These are phyloP conservation scores for Papilio protenor DNA, from an alignment of 2,888 invertebrate species.

Conservation along the genomic window DNA sequence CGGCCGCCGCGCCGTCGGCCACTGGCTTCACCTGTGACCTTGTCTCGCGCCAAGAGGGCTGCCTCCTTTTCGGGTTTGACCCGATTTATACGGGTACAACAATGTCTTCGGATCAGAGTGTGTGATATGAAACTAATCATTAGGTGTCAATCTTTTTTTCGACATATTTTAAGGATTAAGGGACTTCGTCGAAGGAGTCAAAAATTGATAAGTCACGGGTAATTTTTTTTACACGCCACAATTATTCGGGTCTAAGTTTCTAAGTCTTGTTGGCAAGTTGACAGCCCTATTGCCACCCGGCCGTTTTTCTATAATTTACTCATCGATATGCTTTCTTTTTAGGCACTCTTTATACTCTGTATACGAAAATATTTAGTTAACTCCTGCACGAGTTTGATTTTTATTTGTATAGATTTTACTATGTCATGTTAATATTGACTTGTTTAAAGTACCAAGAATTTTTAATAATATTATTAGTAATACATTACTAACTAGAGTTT, in stretches of 20 bases:
- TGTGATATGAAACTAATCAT: neutral
- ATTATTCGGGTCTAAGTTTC: neutral
- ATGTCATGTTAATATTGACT: no score
- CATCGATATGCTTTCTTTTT: slow-evolving; percentile 18
- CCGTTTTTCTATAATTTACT: slow-evolving; percentile 30
- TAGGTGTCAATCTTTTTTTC: neutral
- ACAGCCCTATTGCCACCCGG: neutral
- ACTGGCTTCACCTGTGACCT: slow-evolving; percentile 54
- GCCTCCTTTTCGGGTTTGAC: neutral
- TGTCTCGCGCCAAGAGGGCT: slow-evolving; percentile 42
- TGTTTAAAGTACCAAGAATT: no score
- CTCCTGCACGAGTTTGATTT: no score
- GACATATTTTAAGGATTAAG: neutral
- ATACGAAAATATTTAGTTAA: no score
- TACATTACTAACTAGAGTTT: neutral
- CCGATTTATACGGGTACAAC: neutral
- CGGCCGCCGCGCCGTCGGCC: slow-evolving; percentile 51
- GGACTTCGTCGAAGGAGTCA: neutral
- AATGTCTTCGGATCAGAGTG: neutral
- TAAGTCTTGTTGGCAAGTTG: neutral
- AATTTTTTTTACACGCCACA: neutral
- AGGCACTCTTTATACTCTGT: slow-evolving; percentile 15
- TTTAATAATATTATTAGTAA: no score
- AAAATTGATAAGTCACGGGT: neutral
- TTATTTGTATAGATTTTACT: no score